These are phyloP conservation scores for Neotoxoptera formosana DNA, from an alignment of 1,140 invertebrate genomes.

Conservation along the genomic window DNA sequence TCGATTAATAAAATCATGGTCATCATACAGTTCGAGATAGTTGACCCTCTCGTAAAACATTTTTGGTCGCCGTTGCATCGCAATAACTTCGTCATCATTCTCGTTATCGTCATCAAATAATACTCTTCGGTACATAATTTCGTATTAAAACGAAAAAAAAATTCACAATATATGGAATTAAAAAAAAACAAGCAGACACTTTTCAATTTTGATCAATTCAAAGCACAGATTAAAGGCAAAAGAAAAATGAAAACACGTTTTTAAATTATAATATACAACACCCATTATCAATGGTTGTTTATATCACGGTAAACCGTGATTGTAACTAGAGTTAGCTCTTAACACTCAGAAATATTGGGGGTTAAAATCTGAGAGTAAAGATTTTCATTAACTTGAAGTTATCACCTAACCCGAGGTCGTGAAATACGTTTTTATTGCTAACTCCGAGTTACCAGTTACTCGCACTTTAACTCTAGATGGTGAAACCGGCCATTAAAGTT, in stretches of 20 bases:
- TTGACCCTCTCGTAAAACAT: background rate
- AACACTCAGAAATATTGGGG: no score
- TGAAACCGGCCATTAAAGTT: background rate
- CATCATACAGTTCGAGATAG: background rate
- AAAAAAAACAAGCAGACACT: no score
- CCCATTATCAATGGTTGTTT: background rate
- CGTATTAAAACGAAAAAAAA: no score
- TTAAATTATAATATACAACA: background rate
- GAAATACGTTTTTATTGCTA: background rate
- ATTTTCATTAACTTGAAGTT: no score
- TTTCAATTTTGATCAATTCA: no score
- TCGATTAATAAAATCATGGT: background rate
- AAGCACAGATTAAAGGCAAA: no score
- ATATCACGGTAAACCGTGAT: background rate
- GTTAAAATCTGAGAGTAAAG: no score
- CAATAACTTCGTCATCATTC: background rate
- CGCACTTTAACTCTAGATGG: background rate
- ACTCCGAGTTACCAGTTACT: background rate
- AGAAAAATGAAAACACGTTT: no score
- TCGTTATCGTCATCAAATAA: background rate
- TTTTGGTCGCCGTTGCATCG: background rate
- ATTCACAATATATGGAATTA: background rate
- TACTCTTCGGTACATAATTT: no score
- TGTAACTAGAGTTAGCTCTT: background rate
- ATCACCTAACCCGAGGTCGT: background rate